Percentiles rank a stretch among this genome's conserved stretches.
These are phyloP conservation scores for Anneissia japonica DNA, from an alignment of 35 echinoderm and acorn worm species.

Conservation along the genomic window DNA sequence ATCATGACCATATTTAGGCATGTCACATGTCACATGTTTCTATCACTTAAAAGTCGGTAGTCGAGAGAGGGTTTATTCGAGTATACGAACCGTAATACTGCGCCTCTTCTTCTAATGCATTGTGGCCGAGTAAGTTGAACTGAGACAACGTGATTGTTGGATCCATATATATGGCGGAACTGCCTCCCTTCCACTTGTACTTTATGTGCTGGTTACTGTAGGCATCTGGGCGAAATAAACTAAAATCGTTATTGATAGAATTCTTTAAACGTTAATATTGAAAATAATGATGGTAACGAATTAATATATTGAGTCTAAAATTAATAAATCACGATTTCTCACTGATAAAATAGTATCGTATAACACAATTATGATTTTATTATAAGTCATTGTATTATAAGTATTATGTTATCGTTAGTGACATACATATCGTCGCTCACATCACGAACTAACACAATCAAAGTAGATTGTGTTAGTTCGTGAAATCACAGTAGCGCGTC, in stretches of 20 bases:
- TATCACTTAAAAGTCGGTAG: too few relatives aligned
- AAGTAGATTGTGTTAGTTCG: neutral
- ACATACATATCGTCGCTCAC: too few relatives aligned
- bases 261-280: neutral
- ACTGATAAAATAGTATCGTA: too few relatives aligned
- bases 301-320: neutral
- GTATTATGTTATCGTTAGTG: too few relatives aligned
- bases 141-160: conserved; percentile 62
- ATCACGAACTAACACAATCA: neutral
- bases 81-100: conserved; percentile 72
- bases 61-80: too few relatives aligned
- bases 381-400: too few relatives aligned
- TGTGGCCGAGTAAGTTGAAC: conserved; percentile 46
- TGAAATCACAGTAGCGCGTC: neutral
- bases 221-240: conserved; percentile 52
- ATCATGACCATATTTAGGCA: too few relatives aligned
- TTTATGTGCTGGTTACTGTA: conserved; percentile 57
- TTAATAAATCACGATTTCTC: too few relatives aligned
- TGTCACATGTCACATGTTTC: too few relatives aligned
- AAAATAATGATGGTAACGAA: neutral
- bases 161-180: conserved; percentile 34
- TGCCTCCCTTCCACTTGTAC: conserved; percentile 38
- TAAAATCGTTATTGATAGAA: too few relatives aligned
- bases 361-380: too few relatives aligned
- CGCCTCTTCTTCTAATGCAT: conserved; percentile 4